These are phyloP conservation scores for Drosophila arawakana DNA, from an alignment of 1,140 invertebrate genomes.

Conservation along the genomic window DNA sequence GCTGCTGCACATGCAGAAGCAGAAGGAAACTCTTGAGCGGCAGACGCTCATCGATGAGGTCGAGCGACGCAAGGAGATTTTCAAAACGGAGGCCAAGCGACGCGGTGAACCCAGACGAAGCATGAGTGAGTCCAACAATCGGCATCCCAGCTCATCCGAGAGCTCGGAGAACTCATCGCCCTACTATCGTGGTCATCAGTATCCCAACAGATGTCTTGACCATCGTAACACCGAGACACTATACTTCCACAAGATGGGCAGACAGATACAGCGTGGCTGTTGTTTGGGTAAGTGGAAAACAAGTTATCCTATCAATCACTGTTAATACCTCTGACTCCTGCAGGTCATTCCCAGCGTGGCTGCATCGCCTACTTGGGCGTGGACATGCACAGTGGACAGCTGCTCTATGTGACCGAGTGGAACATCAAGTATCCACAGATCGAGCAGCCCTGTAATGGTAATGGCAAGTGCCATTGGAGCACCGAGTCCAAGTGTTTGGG, in stretches of 20 bases:
- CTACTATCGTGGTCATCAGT: slow-evolving; percentile 68
- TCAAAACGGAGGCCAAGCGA: slow-evolving; percentile 74
- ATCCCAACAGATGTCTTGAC: slow-evolving; percentile 74
- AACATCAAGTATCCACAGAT: slow-evolving; percentile 85
- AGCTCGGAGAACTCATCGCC: slow-evolving; percentile 78
- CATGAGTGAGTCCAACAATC: slow-evolving; percentile 80
- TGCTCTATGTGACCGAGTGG: slow-evolving; percentile 90
- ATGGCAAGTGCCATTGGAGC: slow-evolving; percentile 74
- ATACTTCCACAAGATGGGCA: slow-evolving; percentile 77
- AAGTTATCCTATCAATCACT: too few species aligned
- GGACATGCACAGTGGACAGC: slow-evolving; percentile 88
- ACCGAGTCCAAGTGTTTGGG: slow-evolving; percentile 68
- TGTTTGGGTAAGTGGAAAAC: slow-evolving; percentile 62
- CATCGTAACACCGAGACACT: slow-evolving; percentile 76
- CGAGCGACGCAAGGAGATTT: slow-evolving; percentile 81
- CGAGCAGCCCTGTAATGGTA: slow-evolving; percentile 66
- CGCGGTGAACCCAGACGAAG: slow-evolving; percentile 72
- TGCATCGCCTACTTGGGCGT: slow-evolving; percentile 89
- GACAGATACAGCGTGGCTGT: slow-evolving; percentile 74
- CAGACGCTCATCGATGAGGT: slow-evolving; percentile 80
- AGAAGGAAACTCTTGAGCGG: slow-evolving; percentile 85
- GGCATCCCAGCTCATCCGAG: slow-evolving; percentile 76
- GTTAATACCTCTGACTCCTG: background rate
- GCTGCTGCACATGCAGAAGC: slow-evolving; percentile 86
- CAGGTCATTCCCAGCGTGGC: slow-evolving; percentile 88